These are phyloP conservation scores for Drosophila meridionalis DNA, from an alignment of 2,888 invertebrate species.

Conservation along the genomic window DNA sequence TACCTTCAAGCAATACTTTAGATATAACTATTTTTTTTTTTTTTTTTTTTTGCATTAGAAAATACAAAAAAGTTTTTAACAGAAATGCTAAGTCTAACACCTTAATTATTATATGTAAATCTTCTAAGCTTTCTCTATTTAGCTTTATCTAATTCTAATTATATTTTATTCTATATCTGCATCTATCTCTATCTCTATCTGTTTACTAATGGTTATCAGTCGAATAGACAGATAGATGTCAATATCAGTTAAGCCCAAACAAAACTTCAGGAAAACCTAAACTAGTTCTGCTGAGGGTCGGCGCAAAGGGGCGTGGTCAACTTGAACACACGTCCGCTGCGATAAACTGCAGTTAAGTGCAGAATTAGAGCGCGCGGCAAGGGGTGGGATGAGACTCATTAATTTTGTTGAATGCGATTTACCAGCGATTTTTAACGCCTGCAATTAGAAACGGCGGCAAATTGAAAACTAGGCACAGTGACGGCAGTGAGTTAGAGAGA, in stretches of 20 bases:
- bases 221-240: constrained; percentile 26
- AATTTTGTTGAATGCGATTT: constrained; percentile 64
- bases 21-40: no score
- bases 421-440: constrained; percentile 61
- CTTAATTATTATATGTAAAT: background rate
- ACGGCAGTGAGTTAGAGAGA: background rate
- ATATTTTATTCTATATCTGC: background rate
- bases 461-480: constrained; percentile 60
- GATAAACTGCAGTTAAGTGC: constrained; percentile 68
- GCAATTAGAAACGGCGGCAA: constrained; percentile 68
- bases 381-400: constrained; percentile 40
- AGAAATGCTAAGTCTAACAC: background rate
- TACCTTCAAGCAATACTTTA: background rate
- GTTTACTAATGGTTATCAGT: constrained; percentile 27
- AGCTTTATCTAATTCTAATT: background rate
- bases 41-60: no score
- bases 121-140: background rate
- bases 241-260: constrained; percentile 39
- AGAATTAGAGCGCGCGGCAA: background rate
- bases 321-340: constrained; percentile 65
- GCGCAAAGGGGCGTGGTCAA: constrained; percentile 20
- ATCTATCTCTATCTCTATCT: constrained; percentile 10
- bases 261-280: constrained; percentile 23
- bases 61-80: background rate
- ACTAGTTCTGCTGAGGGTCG: constrained; percentile 21